Evolutionary conservation across 2,888 invertebrate genomes (phyloP).

Genomic region (Callosobruchus maculatus): DNA sequence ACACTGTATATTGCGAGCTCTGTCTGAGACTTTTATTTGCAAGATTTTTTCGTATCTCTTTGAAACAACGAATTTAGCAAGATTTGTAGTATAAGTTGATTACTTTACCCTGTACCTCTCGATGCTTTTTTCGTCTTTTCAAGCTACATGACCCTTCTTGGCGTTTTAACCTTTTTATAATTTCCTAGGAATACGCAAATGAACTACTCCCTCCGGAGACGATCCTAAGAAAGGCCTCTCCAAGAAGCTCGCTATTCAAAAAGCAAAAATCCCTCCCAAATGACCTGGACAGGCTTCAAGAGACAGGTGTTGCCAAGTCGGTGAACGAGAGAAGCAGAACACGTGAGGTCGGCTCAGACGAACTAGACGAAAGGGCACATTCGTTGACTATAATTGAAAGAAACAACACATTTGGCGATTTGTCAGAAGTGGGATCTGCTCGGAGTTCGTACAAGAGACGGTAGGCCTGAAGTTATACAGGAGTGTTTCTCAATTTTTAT

Average conservation of each 20-base stretch:
- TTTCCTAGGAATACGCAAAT: background rate
- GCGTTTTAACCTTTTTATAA: background rate
- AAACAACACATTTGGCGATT: background rate
- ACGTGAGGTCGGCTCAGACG: slow-evolving; percentile 1
- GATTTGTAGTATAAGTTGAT: no score
- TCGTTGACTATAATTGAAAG: background rate
- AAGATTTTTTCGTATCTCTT: no score
- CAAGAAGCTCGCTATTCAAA: slow-evolving; percentile 20
- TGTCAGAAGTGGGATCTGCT: background rate
- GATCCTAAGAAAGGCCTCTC: slow-evolving; percentile 5
- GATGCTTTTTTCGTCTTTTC: no score
- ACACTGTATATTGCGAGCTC: no score
- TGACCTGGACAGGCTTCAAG: slow-evolving; percentile 1
- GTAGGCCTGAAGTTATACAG: background rate
- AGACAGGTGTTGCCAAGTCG: slow-evolving; percentile 11
- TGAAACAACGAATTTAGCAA: no score
- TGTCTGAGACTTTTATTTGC: no score
- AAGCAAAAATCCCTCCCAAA: slow-evolving; percentile 17
- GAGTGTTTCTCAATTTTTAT: no score
- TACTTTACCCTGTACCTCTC: no score
- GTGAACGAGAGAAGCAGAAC: slow-evolving; percentile 4
- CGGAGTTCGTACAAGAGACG: background rate
- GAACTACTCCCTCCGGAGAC: background rate
- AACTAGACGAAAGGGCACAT: background rate
- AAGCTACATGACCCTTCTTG: no score